Conservation (phyloP, 1,140 invertebrate species). For the Leucophenga varia region DNA sequence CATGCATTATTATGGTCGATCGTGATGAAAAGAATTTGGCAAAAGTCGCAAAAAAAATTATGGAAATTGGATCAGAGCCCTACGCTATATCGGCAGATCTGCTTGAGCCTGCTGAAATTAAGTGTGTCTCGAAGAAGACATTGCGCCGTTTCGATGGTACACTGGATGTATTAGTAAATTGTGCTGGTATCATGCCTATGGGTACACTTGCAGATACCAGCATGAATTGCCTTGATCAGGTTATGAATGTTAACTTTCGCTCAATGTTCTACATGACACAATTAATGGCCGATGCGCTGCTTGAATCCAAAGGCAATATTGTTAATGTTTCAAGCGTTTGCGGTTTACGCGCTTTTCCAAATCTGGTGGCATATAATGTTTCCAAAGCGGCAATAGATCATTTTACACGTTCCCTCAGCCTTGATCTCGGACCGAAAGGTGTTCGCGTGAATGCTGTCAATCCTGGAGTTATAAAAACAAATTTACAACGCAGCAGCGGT, state of each 20-base stretch:
- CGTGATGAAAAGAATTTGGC: conserved; percentile 68
- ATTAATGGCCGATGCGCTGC: too few relatives aligned
- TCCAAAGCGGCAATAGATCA: conserved; percentile 87
- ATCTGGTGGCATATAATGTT: conserved; percentile 77
- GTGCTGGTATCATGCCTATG: conserved; percentile 72
- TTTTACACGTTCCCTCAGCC: conserved; percentile 75
- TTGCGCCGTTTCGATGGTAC: conserved; percentile 66
- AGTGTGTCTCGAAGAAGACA: conserved; percentile 68
- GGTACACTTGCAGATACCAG: conserved; percentile 72
- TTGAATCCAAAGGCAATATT: conserved; percentile 79
- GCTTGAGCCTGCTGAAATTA: conserved; percentile 71
- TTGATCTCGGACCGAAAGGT: conserved; percentile 75
- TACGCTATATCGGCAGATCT: conserved; percentile 4
- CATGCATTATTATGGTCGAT: conserved; percentile 67
- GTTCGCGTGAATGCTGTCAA: conserved; percentile 84
- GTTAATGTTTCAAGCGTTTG: conserved; percentile 88
- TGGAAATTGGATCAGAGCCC: conserved; percentile 58
- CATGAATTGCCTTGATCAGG: conserved; percentile 75
- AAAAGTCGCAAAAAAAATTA: conserved; percentile 29
- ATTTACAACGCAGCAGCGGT: conserved; percentile 73
- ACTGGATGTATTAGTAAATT: conserved; percentile 80
- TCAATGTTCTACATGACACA: conserved; percentile 80
- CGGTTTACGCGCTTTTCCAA: conserved; percentile 74
- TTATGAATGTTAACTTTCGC: conserved; percentile 83
- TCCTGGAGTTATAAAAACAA: conserved; percentile 75